These are phyloP conservation scores for Peromyscus eremicus DNA, from an alignment of 2,797 vertebrate genomes.

Conservation along the genomic window DNA sequence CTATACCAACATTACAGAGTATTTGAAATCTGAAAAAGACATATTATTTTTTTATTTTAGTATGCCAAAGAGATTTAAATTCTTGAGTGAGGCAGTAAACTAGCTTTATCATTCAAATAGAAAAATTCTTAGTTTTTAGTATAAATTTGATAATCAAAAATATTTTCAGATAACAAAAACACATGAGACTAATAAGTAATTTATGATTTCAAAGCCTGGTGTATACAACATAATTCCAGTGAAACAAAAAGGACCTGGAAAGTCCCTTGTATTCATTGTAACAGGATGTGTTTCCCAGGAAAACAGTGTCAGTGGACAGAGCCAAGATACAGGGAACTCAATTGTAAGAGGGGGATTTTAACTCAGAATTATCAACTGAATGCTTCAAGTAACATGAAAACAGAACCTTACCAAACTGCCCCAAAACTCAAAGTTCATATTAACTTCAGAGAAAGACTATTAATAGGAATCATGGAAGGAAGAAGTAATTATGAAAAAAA, in stretches of 20 bases:
- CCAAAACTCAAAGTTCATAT: slow-evolving; percentile 49
- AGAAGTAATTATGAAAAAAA: slow-evolving; percentile 33
- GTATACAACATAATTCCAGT: slow-evolving; percentile 64
- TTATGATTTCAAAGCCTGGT: slow-evolving; percentile 57
- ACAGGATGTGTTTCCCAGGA: slow-evolving; percentile 62
- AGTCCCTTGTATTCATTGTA: slow-evolving; percentile 61
- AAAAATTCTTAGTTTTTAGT: slow-evolving; percentile 63
- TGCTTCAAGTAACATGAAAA: slow-evolving; percentile 49
- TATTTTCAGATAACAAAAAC: slow-evolving; percentile 62
- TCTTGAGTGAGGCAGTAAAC: slow-evolving; percentile 17
- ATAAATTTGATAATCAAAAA: slow-evolving; percentile 56
- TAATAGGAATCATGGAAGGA: neutral
- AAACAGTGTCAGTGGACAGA: slow-evolving; percentile 54
- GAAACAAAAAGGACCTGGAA: slow-evolving; percentile 75
- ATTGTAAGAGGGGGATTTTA: neutral
- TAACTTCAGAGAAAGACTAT: slow-evolving; percentile 42
- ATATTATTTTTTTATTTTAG: neutral
- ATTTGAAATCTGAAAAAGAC: slow-evolving; percentile 47
- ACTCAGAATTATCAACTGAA: slow-evolving; percentile 5
- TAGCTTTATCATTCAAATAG: slow-evolving; percentile 50
- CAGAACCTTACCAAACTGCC: neutral
- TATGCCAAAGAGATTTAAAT: slow-evolving; percentile 46
- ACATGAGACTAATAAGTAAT: slow-evolving; percentile 65
- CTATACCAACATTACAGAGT: slow-evolving; percentile 5
- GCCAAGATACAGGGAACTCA: slow-evolving; percentile 26